Evolutionary conservation across 2,113 vertebrate genomes (phyloP).

Genomic region (Oreochromis tanganicae): DNA sequence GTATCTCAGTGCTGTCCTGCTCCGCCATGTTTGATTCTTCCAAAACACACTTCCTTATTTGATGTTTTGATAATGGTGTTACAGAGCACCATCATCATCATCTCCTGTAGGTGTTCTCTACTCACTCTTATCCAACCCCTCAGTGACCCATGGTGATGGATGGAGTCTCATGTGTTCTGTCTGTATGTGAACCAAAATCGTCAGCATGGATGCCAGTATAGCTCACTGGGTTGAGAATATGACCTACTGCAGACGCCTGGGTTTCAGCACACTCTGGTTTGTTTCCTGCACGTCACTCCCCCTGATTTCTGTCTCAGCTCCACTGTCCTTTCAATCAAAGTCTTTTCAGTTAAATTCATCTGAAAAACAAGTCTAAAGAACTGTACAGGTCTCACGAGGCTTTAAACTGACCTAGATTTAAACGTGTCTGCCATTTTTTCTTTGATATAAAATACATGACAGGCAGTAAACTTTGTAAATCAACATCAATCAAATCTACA

Average conservation of each 20-base stretch:
- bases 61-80: neutral
- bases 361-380: neutral
- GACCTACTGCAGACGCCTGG: neutral
- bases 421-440: neutral
- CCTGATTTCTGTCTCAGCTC: neutral
- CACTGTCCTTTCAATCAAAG: neutral
- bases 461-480: neutral
- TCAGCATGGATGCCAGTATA: neutral
- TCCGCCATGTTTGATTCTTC: neutral
- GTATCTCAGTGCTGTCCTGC: neutral
- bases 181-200: neutral
- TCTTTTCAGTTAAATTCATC: neutral
- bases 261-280: neutral
- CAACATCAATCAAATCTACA: conserved; percentile 12
- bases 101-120: neutral
- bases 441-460: neutral
- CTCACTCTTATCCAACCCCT: neutral
- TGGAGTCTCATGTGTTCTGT: neutral
- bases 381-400: neutral
- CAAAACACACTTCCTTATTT: neutral
- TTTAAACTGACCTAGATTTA: neutral
- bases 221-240: neutral
- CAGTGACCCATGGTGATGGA: neutral
- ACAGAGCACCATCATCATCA: neutral
- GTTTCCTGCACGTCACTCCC: neutral